Evolutionary conservation across 1,140 invertebrate genomes (phyloP).

Genomic region (Ruditapes philippinarum): DNA sequence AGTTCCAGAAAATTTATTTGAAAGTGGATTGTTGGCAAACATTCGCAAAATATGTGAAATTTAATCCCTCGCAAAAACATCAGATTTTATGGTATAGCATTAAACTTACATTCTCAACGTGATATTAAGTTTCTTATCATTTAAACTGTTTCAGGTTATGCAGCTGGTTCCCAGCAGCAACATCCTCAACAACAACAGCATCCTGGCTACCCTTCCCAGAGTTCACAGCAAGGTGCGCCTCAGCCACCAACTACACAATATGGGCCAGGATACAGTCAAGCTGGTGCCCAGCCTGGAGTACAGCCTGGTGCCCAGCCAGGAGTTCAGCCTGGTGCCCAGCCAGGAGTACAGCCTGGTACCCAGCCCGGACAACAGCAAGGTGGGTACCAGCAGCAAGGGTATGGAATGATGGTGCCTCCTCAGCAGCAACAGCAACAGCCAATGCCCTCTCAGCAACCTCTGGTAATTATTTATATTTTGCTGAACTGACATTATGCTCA

Average conservation of each 20-base stretch:
- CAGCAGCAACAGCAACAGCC: background rate
- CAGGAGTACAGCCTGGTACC: conserved; percentile 53
- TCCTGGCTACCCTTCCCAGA: conserved; percentile 6
- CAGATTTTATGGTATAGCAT: no score
- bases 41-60: no score
- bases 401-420: conserved; percentile 14
- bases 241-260: conserved; percentile 10
- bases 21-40: no score
- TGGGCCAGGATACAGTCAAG: conserved; percentile 27
- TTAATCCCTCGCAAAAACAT: no score
- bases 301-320: conserved; percentile 10
- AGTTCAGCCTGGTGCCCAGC: conserved; percentile 64
- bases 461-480: no score
- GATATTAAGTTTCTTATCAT: no score
- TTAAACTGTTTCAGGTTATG: background rate
- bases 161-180: background rate
- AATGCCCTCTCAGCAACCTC: background rate
- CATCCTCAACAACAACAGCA: conserved; percentile 44
- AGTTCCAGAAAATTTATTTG: no score
- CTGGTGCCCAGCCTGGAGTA: background rate
- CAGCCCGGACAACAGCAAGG: conserved; percentile 69
- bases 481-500: no score
- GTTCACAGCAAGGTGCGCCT: background rate
- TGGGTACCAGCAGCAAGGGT: conserved; percentile 56
- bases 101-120: no score